Percentiles rank a stretch among this genome's conserved stretches.
Conservation (phyloP, 2,888 invertebrate species). For the Lysandra bellargus region DNA sequence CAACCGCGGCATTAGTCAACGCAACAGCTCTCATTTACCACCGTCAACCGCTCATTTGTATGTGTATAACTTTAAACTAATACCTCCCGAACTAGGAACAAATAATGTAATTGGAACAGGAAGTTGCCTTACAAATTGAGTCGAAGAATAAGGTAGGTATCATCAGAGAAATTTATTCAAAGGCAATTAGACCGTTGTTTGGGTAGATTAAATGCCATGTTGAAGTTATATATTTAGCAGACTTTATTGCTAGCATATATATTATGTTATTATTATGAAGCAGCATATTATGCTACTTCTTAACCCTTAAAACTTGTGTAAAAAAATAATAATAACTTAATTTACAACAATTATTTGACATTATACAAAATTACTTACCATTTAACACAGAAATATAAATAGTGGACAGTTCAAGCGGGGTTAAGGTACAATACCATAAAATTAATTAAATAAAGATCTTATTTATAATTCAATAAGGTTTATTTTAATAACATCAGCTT, state of each 20-base stretch:
- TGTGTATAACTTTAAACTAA: slow-evolving; percentile 45
- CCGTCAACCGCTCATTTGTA: slow-evolving; percentile 77
- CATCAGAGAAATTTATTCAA: background rate
- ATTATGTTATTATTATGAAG: no score
- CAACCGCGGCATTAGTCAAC: slow-evolving; percentile 64
- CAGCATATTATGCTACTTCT: no score
- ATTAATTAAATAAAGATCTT: background rate
- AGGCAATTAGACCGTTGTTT: no score
- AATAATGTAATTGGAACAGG: background rate
- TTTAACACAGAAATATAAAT: background rate
- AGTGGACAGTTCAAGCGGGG: background rate
- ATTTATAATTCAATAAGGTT: slow-evolving; percentile 14
- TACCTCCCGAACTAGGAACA: slow-evolving; percentile 15
- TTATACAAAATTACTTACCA: background rate
- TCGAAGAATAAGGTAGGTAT: background rate
- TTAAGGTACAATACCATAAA: background rate
- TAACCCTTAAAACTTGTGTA: no score
- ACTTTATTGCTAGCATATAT: no score
- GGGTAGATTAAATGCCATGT: no score
- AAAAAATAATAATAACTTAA: background rate
- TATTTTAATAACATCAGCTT: slow-evolving; percentile 22
- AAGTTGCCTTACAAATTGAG: background rate
- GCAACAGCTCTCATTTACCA: slow-evolving; percentile 69
- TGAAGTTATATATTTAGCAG: no score
- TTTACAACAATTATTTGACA: background rate